Evolutionary conservation across 2,113 vertebrate species (phyloP).

Genomic region (Theropithecus gelada): DNA sequence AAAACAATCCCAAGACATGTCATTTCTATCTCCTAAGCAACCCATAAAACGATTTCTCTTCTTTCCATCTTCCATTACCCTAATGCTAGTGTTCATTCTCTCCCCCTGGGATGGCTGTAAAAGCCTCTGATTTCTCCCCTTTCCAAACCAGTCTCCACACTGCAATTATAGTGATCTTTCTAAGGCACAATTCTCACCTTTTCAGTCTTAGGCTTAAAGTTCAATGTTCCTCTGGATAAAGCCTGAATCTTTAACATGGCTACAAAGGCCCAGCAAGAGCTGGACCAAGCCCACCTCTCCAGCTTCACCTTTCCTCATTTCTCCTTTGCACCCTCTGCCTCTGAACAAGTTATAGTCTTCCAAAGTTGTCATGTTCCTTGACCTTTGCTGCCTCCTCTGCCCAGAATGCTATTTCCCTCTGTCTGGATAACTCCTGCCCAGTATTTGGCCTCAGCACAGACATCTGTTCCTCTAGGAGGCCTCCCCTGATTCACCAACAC

Average conservation of each 20-base stretch:
- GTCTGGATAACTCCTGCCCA: neutral
- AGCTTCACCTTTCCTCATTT: neutral
- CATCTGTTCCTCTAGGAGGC: neutral
- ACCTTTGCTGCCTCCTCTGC: neutral
- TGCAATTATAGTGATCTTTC: neutral
- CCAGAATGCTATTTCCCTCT: neutral
- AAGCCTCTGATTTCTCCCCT: neutral
- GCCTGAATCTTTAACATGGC: neutral
- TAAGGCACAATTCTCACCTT: neutral
- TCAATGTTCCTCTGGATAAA: neutral
- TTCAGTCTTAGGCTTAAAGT: neutral
- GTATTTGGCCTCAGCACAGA: neutral
- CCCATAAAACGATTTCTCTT: neutral
- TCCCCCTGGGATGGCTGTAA: neutral
- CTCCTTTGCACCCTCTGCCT: neutral
- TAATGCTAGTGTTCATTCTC: neutral
- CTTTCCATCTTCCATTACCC: neutral
- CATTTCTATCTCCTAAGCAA: neutral
- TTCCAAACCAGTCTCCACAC: neutral
- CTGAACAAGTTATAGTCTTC: neutral
- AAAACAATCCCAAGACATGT: neutral
- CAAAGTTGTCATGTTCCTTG: neutral
- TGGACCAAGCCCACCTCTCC: neutral
- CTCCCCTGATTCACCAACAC: neutral
- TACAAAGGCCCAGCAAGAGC: neutral